phyloP scores from a whole-genome alignment of 2,797 vertebrate genomes.

The Miichthys miiuy region DNA sequence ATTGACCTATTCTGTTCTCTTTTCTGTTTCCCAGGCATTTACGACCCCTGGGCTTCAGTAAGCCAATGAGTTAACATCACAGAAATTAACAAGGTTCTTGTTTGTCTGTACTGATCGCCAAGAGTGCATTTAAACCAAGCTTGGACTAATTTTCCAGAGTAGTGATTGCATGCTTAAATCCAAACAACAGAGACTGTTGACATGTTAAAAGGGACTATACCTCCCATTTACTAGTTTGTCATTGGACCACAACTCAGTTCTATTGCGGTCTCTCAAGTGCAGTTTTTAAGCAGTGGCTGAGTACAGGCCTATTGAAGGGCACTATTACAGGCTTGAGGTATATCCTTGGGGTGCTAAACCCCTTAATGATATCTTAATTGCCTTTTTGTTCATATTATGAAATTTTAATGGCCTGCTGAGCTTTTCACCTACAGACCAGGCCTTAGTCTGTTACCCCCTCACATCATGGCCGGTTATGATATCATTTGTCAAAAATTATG shows the following conservation, averaged over 20 bases:
- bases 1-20: slow-evolving; percentile 48
- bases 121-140: slow-evolving; percentile 35
- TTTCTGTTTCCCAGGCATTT: slow-evolving; percentile 53
- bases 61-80: slow-evolving; percentile 39
- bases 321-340: slow-evolving; percentile 63
- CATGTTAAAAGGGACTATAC: slow-evolving; percentile 47
- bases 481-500: slow-evolving; percentile 78
- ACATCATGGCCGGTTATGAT: slow-evolving; percentile 72
- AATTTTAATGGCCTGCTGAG: slow-evolving; percentile 77
- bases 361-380: slow-evolving; percentile 81
- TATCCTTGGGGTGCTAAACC: slow-evolving; percentile 71
- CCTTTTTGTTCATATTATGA: slow-evolving; percentile 81
- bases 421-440: slow-evolving; percentile 68
- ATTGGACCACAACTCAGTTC: slow-evolving; percentile 49
- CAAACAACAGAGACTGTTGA: slow-evolving; percentile 46
- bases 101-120: slow-evolving; percentile 28
- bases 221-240: slow-evolving; percentile 53
- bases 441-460: slow-evolving; percentile 63
- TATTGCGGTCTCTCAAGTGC: slow-evolving; percentile 49
- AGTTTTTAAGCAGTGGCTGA: slow-evolving; percentile 42
- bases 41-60: slow-evolving; percentile 15
- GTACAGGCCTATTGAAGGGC: slow-evolving; percentile 50
- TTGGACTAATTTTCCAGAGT: slow-evolving; percentile 37
- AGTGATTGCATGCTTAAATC: slow-evolving; percentile 52
- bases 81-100: slow-evolving; percentile 51